These are phyloP conservation scores for Pseudorhiza aurosa DNA, from an alignment of 30 jellyfish, hydroid and myxozoan species.

Conservation along the genomic window DNA sequence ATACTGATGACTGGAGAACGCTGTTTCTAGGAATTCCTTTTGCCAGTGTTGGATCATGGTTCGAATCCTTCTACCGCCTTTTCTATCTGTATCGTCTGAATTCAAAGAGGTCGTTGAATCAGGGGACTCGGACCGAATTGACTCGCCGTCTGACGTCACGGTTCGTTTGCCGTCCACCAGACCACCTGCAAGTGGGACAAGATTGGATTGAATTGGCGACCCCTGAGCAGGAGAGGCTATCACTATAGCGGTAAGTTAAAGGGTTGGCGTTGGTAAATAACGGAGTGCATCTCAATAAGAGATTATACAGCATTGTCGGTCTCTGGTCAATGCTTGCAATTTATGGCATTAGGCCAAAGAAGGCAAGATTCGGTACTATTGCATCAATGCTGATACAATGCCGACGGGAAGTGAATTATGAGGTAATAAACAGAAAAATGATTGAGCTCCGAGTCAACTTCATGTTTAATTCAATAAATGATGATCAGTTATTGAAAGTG, in stretches of 20 bases:
- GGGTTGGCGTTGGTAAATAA: background rate
- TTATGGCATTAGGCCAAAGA: background rate
- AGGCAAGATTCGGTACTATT: background rate
- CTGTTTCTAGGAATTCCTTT: slow-evolving; percentile 32
- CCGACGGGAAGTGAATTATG: background rate
- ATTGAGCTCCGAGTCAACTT: slow-evolving; percentile 5
- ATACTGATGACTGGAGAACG: slow-evolving; percentile 31
- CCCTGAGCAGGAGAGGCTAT: too few species aligned
- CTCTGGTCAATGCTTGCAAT: background rate
- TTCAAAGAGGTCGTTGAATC: slow-evolving; percentile 45
- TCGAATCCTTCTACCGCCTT: slow-evolving; percentile 40
- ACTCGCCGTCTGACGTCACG: slow-evolving; percentile 57
- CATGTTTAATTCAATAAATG: background rate
- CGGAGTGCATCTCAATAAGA: slow-evolving; percentile 3
- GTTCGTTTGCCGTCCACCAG: background rate
- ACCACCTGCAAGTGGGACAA: slow-evolving; percentile 22
- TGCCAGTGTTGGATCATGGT: slow-evolving; percentile 62
- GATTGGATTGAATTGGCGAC: too few species aligned
- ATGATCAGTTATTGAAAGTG: background rate
- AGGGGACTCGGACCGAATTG: slow-evolving; percentile 77
- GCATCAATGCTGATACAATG: background rate
- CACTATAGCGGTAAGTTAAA: background rate
- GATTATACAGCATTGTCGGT: background rate
- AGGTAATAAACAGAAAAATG: slow-evolving; percentile 2
- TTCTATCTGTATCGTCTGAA: slow-evolving; percentile 25